Conservation (phyloP, 2,888 invertebrate species). For the Rhagophthalmus giganteus region DNA sequence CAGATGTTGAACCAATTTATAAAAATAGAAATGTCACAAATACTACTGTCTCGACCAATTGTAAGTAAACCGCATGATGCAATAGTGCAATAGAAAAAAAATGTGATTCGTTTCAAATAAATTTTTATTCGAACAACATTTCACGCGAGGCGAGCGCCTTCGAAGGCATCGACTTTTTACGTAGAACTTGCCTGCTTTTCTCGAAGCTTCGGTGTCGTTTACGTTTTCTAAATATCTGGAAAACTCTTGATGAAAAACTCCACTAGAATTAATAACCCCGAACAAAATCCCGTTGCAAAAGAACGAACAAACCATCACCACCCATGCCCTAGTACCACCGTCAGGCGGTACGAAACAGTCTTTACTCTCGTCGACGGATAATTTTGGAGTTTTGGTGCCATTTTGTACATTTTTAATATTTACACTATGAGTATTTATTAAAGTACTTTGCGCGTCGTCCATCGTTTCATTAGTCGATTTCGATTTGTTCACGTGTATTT, state of each 20-base stretch:
- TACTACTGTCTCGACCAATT: no score
- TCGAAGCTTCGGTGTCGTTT: constrained; percentile 71
- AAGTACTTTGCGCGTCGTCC: constrained; percentile 19
- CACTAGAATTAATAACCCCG: constrained; percentile 88
- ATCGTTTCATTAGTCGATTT: constrained; percentile 8
- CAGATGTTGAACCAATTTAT: no score
- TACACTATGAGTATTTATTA: constrained; percentile 15
- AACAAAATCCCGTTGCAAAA: constrained; percentile 88
- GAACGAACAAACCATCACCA: constrained; percentile 82
- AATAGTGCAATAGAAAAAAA: no score
- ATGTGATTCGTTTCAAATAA: no score
- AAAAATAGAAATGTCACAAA: background rate
- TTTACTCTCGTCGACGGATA: constrained; percentile 7
- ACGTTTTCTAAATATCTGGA: constrained; percentile 64
- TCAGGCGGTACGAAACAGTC: constrained; percentile 65
- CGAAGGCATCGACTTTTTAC: no score
- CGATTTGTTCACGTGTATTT: no score
- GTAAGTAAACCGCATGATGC: no score
- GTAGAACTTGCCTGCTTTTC: constrained; percentile 78
- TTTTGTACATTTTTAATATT: constrained; percentile 17
- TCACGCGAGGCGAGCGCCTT: no score
- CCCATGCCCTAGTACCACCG: constrained; percentile 78
- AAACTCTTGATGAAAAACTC: constrained; percentile 75
- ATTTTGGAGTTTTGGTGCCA: constrained; percentile 17
- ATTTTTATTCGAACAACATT: no score